phyloP scores from a whole-genome alignment of 2,113 vertebrate species.

The Nannospalax galili region DNA sequence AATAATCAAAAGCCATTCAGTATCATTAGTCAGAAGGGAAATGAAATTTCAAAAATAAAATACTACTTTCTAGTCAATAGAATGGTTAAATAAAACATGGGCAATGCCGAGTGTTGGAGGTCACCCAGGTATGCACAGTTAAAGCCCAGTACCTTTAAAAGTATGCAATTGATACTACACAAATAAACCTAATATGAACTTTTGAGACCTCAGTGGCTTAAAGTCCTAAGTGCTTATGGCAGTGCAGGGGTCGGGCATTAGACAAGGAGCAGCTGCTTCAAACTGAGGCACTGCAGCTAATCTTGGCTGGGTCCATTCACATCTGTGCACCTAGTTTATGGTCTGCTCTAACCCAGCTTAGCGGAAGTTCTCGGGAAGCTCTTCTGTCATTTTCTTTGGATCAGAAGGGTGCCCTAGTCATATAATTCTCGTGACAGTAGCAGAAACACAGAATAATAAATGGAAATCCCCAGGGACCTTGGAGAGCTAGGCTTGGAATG shows the following conservation, averaged over 20 bases:
- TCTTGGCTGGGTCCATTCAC: neutral
- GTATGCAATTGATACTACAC: neutral
- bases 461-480: neutral
- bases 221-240: neutral
- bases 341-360: neutral
- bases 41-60: neutral
- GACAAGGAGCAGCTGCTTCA: neutral
- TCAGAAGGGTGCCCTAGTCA: neutral
- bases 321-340: neutral
- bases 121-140: neutral
- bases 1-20: neutral
- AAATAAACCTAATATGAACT: neutral
- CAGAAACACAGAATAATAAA: neutral
- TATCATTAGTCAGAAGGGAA: neutral
- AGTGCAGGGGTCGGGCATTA: neutral
- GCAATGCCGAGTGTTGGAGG: neutral
- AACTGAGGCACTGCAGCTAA: neutral
- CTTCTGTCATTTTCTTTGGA: neutral
- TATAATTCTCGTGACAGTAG: neutral
- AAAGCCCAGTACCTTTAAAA: neutral
- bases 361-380: neutral
- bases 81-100: neutral
- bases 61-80: neutral
- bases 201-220: neutral
- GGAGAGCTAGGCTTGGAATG: neutral